These are phyloP conservation scores for Falco naumanni DNA, from an alignment of 2,797 vertebrate genomes.

Conservation along the genomic window DNA sequence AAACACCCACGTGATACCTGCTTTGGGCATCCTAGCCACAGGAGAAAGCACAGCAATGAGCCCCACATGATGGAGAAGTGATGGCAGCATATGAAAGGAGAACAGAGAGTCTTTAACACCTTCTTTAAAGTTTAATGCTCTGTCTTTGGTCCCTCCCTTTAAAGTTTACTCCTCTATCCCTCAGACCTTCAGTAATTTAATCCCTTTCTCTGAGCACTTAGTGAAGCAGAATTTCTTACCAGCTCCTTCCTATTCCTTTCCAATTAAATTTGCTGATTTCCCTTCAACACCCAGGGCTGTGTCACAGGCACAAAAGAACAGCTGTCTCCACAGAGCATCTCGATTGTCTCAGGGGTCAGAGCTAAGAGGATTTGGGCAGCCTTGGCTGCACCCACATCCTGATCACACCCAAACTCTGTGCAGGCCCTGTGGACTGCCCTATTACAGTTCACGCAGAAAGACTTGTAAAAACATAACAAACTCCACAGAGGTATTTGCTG, in stretches of 20 bases:
- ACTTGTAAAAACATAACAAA: neutral
- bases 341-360: neutral
- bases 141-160: neutral
- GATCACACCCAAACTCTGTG: neutral
- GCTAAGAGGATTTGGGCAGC: neutral
- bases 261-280: neutral
- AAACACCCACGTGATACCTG: slow-evolving; percentile 87
- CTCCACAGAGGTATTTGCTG: neutral
- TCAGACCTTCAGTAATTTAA: neutral
- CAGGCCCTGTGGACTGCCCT: neutral
- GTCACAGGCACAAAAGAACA: neutral
- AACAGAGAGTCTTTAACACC: neutral
- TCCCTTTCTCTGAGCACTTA: neutral
- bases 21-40: slow-evolving; percentile 84
- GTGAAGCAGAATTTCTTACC: neutral
- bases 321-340: neutral
- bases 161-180: neutral
- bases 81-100: neutral
- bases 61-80: neutral
- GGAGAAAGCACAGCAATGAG: neutral
- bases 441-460: neutral
- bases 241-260: neutral
- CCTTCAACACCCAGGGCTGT: neutral
- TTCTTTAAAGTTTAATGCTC: neutral
- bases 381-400: slow-evolving; percentile 6